Base-by-base conservation (phyloP, 2,113 vertebrate genomes). In the Connochaetes taurinus region DNA sequence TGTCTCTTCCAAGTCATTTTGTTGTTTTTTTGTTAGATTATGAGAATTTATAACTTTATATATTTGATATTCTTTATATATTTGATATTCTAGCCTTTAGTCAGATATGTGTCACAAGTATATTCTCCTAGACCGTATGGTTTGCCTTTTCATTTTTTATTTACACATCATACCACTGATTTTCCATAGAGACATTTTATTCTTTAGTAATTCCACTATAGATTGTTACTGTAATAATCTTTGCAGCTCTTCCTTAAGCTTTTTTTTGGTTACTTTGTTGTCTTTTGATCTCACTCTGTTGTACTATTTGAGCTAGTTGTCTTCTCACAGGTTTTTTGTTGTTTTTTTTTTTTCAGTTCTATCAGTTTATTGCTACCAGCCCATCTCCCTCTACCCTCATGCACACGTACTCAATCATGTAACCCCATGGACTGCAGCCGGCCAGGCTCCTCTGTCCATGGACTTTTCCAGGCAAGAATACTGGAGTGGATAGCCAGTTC, bases 111-210 rank as follows among this genome's bases (percentile, higher is more conserved):
- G 29, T 92, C 67, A 29, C n/a, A 95, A 50, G 78, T 78, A 55
- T 21, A 60, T 84, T 64, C 17, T 95, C 40, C 40, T 19, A 45
- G 67, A 76, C 15, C 5, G 3, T 43, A 7, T 76, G 27, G 25
- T 40, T 97, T 90, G 45, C 74, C 57, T 86, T 92, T 97, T 86
- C 12, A 52, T 80, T 88, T 84, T 76, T 82, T 67, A 64, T 36
- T 90, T 88, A n/a, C 0, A 8, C 50, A 53, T 14, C 14, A 13
- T 58, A 64, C 25, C 45, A 64, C 53, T 76, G 45, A 88, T 83
- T 88, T 95, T 95, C 25, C 25, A 21, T 7, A 82, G 76, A 91
- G 31, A 60, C 50, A 64, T 82, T 94, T 88, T 91, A 67, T 94
- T 95, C 43, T 87, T 83, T 89, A 71, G 17, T 89, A 84, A 97